Base-by-base conservation (phyloP, 2,797 vertebrate species). In the Propithecus deckenii region DNA sequence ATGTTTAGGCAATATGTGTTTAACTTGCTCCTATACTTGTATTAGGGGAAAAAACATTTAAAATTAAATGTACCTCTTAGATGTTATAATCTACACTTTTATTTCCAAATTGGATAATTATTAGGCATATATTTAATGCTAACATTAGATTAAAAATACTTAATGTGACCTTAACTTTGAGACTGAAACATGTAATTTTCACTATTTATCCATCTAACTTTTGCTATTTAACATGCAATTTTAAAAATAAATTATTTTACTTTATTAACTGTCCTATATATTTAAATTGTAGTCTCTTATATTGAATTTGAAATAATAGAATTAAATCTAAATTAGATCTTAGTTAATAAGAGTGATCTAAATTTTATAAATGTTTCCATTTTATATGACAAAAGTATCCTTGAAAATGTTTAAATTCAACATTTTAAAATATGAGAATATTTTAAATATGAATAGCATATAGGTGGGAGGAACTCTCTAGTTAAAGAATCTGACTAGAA, bases 101-200 rank as follows among this genome's bases (percentile, higher is more conserved):
- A 90, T 79, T 57, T 92, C 61, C 25, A 97, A 95, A 96, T 87
- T 92, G 55, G 23, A 93, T 97, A 71, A 93, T 98, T 96, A 94
- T 84, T 89, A 93, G 52, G n/a, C 8, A 28, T 67, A 48, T 25
- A 95, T 67, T 89, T 95, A 94, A 95, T 72, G 9, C n/a, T 89
- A 84, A 38, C 23, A 43, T 87, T 88, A 89, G 28, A 75, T 72
- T 94, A 65, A 96, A 93, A 96, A 93, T 96, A 48, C 11, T 96
- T 72, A 92, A 0, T 91, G 28, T 96, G 92, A 89, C 52, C 63
- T 95, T 74, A 89, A 90, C 43, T 96, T 89, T 96, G 59, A 95
- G 65, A 87, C 7, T 80, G 43, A 97, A 93, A 93, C 91, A 86
- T 92, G 13, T 86, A 93, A 95, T 97, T 97, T 91, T 81, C 48